Conservation (phyloP, 2,888 invertebrate species). For the Arenicola marina region DNA sequence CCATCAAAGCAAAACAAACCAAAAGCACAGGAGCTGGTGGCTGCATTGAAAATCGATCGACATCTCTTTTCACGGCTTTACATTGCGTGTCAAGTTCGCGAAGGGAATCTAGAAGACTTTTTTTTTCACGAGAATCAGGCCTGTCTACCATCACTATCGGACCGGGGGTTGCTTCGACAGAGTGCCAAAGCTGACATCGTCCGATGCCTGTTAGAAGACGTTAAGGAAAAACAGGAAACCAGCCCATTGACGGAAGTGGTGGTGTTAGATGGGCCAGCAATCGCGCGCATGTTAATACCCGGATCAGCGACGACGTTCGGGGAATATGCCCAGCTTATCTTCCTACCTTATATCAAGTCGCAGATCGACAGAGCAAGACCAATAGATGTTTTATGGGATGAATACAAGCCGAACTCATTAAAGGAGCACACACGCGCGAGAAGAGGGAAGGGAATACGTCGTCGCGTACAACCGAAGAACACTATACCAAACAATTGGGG, state of each 20-base stretch:
- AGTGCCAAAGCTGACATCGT: constrained; percentile 17
- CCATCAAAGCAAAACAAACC: neutral
- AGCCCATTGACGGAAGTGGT: neutral
- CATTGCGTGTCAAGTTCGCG: constrained; percentile 21
- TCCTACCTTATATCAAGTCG: constrained; percentile 16
- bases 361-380: constrained; percentile 20
- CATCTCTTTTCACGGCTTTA: constrained; percentile 19
- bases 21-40: constrained; percentile 5
- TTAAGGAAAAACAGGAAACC: neutral
- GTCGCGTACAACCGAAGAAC: constrained; percentile 13
- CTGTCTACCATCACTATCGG: constrained; percentile 17
- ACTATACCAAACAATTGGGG: constrained; percentile 22
- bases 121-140: constrained; percentile 21
- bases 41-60: constrained; percentile 15
- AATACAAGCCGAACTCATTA: constrained; percentile 24
- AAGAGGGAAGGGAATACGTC: constrained; percentile 27
- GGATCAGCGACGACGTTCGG: constrained; percentile 23
- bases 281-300: constrained; percentile 23
- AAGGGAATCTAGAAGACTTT: constrained; percentile 19
- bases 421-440: constrained; percentile 28
- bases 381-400: constrained; percentile 33
- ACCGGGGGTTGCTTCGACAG: constrained; percentile 7
- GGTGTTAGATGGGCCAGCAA: constrained; percentile 25
- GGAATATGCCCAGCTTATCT: constrained; percentile 25
- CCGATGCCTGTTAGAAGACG: constrained; percentile 5